Evolutionary conservation across 2,797 vertebrate species (phyloP), one percentile per base, ranked within the genome.

Genomic region (Sebastes minor): DNA sequence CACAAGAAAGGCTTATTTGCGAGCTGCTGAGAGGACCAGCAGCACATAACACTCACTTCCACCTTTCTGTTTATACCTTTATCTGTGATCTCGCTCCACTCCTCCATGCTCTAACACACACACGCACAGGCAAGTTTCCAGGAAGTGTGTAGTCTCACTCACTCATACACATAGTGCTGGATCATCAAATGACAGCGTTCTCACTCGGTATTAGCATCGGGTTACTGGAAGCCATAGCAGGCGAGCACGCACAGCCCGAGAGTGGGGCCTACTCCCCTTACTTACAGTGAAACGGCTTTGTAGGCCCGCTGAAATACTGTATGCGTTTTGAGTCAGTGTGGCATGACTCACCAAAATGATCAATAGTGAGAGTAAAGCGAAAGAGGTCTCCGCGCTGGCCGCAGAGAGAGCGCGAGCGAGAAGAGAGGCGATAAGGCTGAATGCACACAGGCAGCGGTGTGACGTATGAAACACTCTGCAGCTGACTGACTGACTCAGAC

Each of bases 271-370:
- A 76, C 80, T 78, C 74, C 27, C 71, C 13, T 35, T 20, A 46
- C 61, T 79, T 80, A 60, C 71, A 73, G 52, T 32, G 78, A 86
- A 84, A 79, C 4, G 2, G 22, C 56, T 56, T 33, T 10, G 56
- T 52, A 56, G 65, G 33, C 55, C 63, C 28, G 56, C 33, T 35
- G 35, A 83, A 80, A 76, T 81, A 64, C 85, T 49, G 73, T 82
- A 73, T 60, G 35, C 8, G 3, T 93, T 84, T 92, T 38, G 88
- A 92, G 82, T 94, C 92, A 92, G 35, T 56, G 77, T 70, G 71
- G 71, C 71, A 62, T 94, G 93, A 94, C 90, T 91, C 94, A 91
- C 81, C 80, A 56, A 86, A 86, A 56, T 90, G 87, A 95, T 94
- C 87, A 85, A 92, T 93, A 85, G 85, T 69, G 79, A 92, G 90